Evolutionary conservation across 2,888 invertebrate genomes (phyloP).

Genomic region (Lacanobia wlatinum): DNA sequence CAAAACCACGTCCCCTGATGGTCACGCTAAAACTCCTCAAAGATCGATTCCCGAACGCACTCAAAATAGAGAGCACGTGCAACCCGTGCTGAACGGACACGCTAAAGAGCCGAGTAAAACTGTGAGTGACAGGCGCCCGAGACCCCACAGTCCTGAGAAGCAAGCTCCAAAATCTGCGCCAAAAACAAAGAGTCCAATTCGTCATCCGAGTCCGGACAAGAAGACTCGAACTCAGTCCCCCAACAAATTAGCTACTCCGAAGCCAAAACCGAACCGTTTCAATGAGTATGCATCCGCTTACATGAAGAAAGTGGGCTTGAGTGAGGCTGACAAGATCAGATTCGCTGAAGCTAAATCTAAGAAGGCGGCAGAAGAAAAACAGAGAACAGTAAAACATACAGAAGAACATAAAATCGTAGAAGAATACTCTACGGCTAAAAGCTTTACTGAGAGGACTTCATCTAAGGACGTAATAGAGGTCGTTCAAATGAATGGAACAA

Average conservation of each 20-base stretch:
- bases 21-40: slow-evolving; percentile 68
- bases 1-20: slow-evolving; percentile 76
- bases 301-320: slow-evolving; percentile 87
- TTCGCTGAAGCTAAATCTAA: slow-evolving; percentile 74
- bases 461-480: slow-evolving; percentile 81
- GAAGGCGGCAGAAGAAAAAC: slow-evolving; percentile 69
- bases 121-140: slow-evolving; percentile 67
- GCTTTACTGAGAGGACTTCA: slow-evolving; percentile 76
- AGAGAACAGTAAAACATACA: slow-evolving; percentile 66
- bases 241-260: slow-evolving; percentile 75
- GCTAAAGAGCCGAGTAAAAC: slow-evolving; percentile 72
- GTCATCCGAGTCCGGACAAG: slow-evolving; percentile 85
- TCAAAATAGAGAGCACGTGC: slow-evolving; percentile 68
- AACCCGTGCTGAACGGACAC: slow-evolving; percentile 76
- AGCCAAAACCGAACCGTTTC: slow-evolving; percentile 84
- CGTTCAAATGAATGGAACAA: slow-evolving; percentile 76
- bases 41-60: slow-evolving; percentile 64
- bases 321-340: slow-evolving; percentile 80
- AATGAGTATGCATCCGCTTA: slow-evolving; percentile 88
- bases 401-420: slow-evolving; percentile 72
- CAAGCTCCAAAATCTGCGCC: slow-evolving; percentile 65
- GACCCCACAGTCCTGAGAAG: slow-evolving; percentile 82
- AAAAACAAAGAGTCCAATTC: slow-evolving; percentile 76
- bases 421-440: slow-evolving; percentile 73
- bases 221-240: slow-evolving; percentile 82